Percentiles rank a stretch among this genome's conserved stretches.
Conservation (phyloP, 2,113 vertebrate genomes). For the Pituophis catenifer region DNA sequence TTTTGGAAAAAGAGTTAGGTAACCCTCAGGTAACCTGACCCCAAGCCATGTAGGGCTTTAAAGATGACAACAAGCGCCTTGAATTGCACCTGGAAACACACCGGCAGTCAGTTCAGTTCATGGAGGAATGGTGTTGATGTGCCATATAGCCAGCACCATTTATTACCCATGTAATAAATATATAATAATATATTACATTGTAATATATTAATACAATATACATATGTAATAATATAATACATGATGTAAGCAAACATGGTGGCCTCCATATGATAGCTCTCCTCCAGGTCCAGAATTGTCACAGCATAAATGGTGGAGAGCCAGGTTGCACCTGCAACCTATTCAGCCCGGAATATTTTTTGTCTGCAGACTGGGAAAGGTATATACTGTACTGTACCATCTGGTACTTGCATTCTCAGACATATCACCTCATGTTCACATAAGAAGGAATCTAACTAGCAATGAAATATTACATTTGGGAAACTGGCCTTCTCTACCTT, state of each 20-base stretch:
- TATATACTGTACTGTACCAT: not conserved
- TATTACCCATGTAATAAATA: not conserved
- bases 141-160: not conserved
- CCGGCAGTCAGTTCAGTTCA: not conserved
- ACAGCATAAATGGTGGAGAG: not conserved
- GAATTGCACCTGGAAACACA: not conserved
- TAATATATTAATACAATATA: not conserved
- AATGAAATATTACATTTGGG: not conserved
- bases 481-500: not conserved
- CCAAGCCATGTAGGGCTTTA: not conserved
- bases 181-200: not conserved
- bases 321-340: not conserved
- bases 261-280: not conserved
- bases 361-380: not conserved
- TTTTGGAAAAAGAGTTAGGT: not conserved
- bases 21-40: not conserved
- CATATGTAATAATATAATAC: not conserved
- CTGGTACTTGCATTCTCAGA: not conserved
- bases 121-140: not conserved
- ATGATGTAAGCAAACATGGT: not conserved
- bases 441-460: not conserved
- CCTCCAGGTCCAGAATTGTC: not conserved
- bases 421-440: not conserved
- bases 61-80: not conserved
- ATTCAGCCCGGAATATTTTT: not conserved